Percentiles rank a stretch among this genome's conserved stretches.
phyloP scores from a whole-genome alignment of 2,113 vertebrate species.

The Hiodon alosoides region DNA sequence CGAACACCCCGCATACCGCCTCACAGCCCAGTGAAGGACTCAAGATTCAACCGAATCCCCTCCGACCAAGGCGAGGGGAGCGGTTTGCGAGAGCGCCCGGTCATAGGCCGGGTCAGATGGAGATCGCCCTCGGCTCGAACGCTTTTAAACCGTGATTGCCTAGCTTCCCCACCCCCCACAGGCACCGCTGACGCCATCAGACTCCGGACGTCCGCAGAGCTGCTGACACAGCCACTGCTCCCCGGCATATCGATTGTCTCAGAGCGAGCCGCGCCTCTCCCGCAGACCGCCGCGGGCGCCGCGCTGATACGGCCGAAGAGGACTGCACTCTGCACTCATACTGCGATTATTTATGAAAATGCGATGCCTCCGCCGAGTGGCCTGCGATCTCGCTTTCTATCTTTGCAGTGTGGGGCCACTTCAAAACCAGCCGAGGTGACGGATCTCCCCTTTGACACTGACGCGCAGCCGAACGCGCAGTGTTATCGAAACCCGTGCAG shows the following conservation, averaged over 20 bases:
- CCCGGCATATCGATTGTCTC: constrained; percentile 32
- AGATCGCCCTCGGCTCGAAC: neutral
- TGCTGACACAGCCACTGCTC: constrained; percentile 41
- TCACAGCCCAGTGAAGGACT: too few species aligned
- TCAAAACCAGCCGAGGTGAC: neutral
- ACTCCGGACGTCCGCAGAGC: constrained; percentile 10
- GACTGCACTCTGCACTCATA: constrained; percentile 15
- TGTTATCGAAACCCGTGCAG: neutral
- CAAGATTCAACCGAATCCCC: too few species aligned
- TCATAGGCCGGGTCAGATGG: neutral
- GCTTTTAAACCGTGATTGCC: neutral
- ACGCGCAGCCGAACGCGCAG: neutral
- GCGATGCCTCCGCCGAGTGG: neutral
- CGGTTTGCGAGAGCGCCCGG: too few species aligned
- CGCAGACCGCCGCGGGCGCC: constrained; percentile 6
- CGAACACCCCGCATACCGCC: too few species aligned
- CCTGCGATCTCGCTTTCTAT: neutral
- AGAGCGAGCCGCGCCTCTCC: constrained; percentile 19
- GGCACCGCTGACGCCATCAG: constrained; percentile 21
- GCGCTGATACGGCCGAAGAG: constrained; percentile 38
- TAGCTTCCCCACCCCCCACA: neutral
- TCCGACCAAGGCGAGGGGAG: too few species aligned
- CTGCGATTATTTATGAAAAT: constrained; percentile 18
- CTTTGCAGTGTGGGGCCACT: neutral
- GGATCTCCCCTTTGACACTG: neutral